These are phyloP conservation scores for Motacilla tschutschensis DNA, from an alignment of 2,113 vertebrate species.

Conservation along the genomic window DNA sequence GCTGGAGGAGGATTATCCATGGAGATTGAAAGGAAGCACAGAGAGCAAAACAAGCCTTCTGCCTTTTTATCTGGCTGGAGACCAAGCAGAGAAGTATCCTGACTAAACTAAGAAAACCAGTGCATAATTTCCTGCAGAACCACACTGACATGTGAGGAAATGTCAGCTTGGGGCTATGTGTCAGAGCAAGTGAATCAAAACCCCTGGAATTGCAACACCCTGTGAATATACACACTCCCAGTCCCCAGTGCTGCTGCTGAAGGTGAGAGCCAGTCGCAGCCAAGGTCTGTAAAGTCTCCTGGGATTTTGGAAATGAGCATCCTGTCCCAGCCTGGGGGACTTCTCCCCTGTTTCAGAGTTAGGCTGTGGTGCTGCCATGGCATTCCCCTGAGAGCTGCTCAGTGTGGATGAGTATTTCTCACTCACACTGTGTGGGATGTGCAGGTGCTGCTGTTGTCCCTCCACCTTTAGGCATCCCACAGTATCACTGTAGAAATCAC, in stretches of 20 bases:
- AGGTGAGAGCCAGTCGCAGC: background rate
- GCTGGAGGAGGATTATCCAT: background rate
- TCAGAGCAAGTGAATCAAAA: background rate
- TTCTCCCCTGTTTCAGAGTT: background rate
- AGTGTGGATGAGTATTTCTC: background rate
- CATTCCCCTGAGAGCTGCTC: background rate
- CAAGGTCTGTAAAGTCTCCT: fast-evolving
- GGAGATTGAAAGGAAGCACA: background rate
- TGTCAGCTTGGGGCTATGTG: background rate
- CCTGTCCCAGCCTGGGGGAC: background rate
- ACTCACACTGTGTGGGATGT: background rate
- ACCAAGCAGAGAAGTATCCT: background rate
- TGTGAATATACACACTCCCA: background rate
- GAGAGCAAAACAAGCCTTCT: background rate
- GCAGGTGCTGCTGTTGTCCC: background rate
- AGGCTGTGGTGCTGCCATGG: background rate
- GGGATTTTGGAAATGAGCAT: background rate
- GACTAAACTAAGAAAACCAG: background rate
- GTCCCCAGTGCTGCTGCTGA: background rate
- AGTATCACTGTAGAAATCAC: background rate
- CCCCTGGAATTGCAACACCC: background rate
- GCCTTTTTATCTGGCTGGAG: background rate
- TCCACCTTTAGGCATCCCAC: background rate
- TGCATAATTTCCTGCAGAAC: background rate
- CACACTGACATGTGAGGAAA: background rate